Evolutionary conservation across 2,888 invertebrate species (phyloP).

Genomic region (Lycocerus yunnanus): DNA sequence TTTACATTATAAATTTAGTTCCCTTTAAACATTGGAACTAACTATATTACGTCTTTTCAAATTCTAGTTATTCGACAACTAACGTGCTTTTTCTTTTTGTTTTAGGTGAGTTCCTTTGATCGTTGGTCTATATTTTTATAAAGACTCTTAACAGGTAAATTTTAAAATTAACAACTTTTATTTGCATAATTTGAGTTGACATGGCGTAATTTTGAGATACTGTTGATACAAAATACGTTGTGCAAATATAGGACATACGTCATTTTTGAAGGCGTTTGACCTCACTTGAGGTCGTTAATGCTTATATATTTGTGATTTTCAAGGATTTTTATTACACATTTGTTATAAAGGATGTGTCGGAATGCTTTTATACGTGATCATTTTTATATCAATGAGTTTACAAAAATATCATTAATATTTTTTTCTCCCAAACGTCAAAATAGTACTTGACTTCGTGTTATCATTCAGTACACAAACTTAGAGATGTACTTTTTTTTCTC

Average conservation of each 20-base stretch:
- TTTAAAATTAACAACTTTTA: neutral
- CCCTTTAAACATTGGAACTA: neutral
- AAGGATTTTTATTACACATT: constrained; percentile 8
- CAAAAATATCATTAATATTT: neutral
- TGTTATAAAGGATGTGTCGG: neutral
- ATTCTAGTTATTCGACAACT: neutral
- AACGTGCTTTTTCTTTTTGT: neutral
- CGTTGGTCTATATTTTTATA: neutral
- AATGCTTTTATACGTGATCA: neutral
- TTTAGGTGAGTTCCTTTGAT: neutral
- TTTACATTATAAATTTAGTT: neutral
- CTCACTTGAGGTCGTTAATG: constrained; percentile 15
- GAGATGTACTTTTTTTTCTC: too few species aligned
- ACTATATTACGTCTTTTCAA: too few species aligned
- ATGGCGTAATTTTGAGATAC: neutral
- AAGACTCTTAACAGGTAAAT: neutral
- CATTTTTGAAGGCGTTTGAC: constrained; percentile 12
- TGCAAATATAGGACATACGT: constrained; percentile 10
- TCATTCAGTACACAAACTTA: too few species aligned
- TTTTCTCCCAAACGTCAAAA: too few species aligned
- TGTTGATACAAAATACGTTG: neutral
- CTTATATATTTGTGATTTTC: constrained; percentile 6
- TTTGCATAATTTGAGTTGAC: neutral
- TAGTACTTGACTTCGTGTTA: too few species aligned
- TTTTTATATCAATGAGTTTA: neutral